Conservation (phyloP, 2,888 invertebrate species). For the Julus scandinavius region DNA sequence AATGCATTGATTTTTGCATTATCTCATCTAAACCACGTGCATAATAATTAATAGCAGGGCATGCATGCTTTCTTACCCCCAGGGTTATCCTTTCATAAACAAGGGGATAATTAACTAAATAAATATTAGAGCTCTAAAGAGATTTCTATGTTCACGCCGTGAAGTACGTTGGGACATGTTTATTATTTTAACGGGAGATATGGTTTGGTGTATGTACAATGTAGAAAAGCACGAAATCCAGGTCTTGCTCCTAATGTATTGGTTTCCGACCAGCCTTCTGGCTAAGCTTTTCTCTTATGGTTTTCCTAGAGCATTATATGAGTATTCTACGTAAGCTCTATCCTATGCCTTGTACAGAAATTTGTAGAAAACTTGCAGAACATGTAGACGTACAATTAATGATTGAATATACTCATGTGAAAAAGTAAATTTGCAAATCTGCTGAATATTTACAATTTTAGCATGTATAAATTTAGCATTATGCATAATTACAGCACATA, state of each 20-base stretch:
- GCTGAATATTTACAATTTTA: not conserved
- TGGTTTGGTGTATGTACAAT: not conserved
- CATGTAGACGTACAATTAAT: not conserved
- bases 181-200: constrained; percentile 19
- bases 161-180: constrained; percentile 1
- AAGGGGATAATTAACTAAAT: constrained; percentile 45
- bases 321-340: not conserved
- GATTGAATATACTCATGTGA: not conserved
- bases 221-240: not conserved
- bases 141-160: constrained; percentile 1
- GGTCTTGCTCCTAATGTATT: not conserved
- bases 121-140: constrained; percentile 39
- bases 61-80: constrained; percentile 34
- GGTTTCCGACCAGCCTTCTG: not conserved
- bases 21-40: constrained; percentile 30
- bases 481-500: too few species aligned
- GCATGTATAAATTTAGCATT: too few species aligned
- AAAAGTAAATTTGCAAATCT: not conserved
- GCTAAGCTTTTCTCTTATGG: not conserved
- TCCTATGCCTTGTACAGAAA: not conserved
- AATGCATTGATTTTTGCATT: constrained; percentile 37
- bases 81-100: constrained; percentile 45
- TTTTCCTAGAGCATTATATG: not conserved
- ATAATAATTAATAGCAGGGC: constrained; percentile 36
- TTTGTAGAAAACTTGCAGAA: not conserved